phyloP scores from a whole-genome alignment of 2,113 vertebrate genomes.

The Corynorhinus townsendii region DNA sequence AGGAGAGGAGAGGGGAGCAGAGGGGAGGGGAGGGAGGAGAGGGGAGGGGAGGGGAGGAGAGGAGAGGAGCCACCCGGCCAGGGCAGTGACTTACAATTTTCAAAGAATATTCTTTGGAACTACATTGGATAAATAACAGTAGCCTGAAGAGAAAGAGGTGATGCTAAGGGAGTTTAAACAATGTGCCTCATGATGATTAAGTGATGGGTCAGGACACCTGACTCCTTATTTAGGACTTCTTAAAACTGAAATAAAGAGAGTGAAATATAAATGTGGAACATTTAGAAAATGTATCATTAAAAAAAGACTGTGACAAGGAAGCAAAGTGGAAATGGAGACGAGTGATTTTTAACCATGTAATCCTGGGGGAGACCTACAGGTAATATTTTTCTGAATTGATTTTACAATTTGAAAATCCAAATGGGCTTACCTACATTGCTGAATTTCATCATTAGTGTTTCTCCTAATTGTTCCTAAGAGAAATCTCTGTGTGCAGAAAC shows the following conservation, averaged over 20 bases:
- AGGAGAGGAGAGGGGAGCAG: too few species aligned
- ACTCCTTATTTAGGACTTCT: not conserved
- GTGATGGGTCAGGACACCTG: not conserved
- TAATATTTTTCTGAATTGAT: slow-evolving; percentile 55
- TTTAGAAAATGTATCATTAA: not conserved
- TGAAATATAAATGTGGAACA: not conserved
- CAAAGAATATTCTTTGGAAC: not conserved
- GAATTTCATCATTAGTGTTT: not conserved
- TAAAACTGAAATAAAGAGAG: not conserved
- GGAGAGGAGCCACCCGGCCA: not conserved
- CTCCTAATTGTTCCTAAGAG: slow-evolving; percentile 49
- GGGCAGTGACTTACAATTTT: not conserved
- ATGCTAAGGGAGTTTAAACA: not conserved
- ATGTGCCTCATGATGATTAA: not conserved
- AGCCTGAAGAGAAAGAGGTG: not conserved
- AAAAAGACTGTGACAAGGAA: not conserved
- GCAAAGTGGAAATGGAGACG: not conserved
- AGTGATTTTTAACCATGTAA: not conserved
- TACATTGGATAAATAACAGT: not conserved
- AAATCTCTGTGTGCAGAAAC: slow-evolving; percentile 51
- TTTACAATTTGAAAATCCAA: slow-evolving; percentile 54
- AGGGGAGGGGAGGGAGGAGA: too few species aligned
- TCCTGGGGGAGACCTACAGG: not conserved
- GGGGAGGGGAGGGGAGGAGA: too few species aligned
- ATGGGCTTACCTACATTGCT: slow-evolving; percentile 19